Base-by-base conservation (phyloP, 2,797 vertebrate species). In the Atherinosoma microstoma region DNA sequence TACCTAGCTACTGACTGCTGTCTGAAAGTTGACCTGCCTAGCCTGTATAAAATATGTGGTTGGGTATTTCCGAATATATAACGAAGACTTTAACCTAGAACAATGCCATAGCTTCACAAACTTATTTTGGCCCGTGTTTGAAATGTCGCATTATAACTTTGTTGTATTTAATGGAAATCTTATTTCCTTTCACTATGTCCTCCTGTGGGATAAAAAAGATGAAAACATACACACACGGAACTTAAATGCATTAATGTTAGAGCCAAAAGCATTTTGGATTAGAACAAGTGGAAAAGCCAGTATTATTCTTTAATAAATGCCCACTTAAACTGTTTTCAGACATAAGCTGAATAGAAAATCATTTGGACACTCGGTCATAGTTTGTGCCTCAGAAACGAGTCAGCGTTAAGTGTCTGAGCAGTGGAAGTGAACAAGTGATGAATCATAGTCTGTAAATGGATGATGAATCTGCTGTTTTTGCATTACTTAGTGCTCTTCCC, bases 401-500 rank as follows among this genome's bases (percentile, higher is more conserved):
- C 75, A 24, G 22, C 13, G 2, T 34, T 1, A 13, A n/a, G 27
- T 34, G 24, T 68, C 18, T 58, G 10, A 53, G 10, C 32, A 40
- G 54, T 35, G 56, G 71, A 35, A 64, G 57, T 74, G 75, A 38
- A 53, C 22, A 27, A 57, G 12, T 63, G 63, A 63, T 88, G 82
- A 82, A 70, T 81, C 82, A 75, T 35, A 24, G 58, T 70, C 71
- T 86, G 62, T 24, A 47, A 58, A 49, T 42, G 70, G 53, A 7
- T 68, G 82, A 79, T 78, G 66, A 82, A 59, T 86, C 53, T 82
- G 72, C 73, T 67, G 30, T 56, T 59, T 24, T 47, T 57, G 36
- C 36, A 32, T 61, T 30, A 47, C 24, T 29, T 13, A 35, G 5
- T 18, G 29, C 13, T 29, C 4, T 47, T 70, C 29, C 71, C 35